Percentiles rank a stretch among this genome's conserved stretches.
Conservation (phyloP, 2,888 invertebrate species). For the Tridacna crocea region DNA sequence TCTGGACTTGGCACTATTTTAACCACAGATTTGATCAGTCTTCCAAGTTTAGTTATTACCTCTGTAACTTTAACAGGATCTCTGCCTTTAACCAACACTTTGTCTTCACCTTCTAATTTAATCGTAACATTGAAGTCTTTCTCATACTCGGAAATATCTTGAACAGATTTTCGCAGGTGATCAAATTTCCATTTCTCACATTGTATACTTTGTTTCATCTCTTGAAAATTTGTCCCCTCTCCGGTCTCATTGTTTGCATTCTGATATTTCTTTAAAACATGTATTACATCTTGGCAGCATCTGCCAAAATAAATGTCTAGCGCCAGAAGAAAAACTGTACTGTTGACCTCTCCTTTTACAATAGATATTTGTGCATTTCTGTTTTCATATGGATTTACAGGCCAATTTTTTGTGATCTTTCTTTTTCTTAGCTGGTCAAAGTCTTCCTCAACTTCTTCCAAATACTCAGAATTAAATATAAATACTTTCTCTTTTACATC, state of each 20-base stretch:
- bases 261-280: background rate
- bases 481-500: background rate
- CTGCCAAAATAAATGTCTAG: background rate
- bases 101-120: background rate
- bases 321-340: background rate
- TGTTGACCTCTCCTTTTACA: background rate
- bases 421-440: background rate
- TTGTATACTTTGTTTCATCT: background rate
- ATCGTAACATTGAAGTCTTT: background rate
- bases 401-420: background rate
- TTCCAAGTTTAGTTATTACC: background rate
- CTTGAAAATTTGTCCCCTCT: background rate
- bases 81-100: background rate
- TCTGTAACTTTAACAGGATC: background rate
- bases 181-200: constrained; percentile 10
- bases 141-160: background rate
- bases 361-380: background rate
- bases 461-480: background rate
- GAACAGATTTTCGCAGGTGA: background rate
- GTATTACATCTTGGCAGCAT: background rate
- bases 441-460: background rate
- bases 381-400: background rate
- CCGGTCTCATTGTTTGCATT: background rate
- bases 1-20: background rate
- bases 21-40: background rate